These are phyloP conservation scores for Benitochromis conjunctus DNA, from an alignment of 2,113 vertebrate genomes.

Conservation along the genomic window DNA sequence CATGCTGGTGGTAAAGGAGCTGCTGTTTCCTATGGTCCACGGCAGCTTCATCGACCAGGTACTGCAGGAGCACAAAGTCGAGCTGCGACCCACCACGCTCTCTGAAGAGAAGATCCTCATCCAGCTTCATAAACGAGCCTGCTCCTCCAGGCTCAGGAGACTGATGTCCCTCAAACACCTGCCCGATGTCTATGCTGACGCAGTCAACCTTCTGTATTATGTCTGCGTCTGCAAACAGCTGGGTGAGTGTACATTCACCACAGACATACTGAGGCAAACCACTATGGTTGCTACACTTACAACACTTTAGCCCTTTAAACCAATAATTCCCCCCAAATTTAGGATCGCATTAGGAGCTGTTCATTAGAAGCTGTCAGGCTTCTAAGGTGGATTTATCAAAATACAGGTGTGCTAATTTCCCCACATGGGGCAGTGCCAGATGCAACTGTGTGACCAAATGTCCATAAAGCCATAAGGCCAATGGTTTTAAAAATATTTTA, in stretches of 20 bases:
- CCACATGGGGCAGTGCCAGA: not conserved
- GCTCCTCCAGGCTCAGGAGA: conserved; percentile 87
- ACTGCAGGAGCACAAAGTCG: conserved; percentile 88
- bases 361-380: not conserved
- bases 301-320: not conserved
- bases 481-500: not conserved
- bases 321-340: not conserved
- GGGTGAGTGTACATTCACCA: conserved; percentile 73
- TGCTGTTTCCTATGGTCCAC: conserved; percentile 85
- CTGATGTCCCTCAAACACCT: conserved; percentile 90
- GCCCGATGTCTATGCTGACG: conserved; percentile 72
- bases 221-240: conserved; percentile 79
- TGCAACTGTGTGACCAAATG: not conserved
- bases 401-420: not conserved
- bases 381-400: not conserved
- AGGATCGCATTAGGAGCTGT: not conserved
- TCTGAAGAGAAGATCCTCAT: conserved; percentile 88
- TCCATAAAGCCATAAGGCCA: not conserved
- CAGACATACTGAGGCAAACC: not conserved
- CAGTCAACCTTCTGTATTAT: conserved; percentile 84
- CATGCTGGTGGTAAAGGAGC: conserved; percentile 91
- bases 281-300: not conserved
- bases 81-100: conserved; percentile 89
- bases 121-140: conserved; percentile 81
- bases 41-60: conserved; percentile 82